Conservation (phyloP, 2,113 vertebrate genomes). For the Vicugna pacos region DNA sequence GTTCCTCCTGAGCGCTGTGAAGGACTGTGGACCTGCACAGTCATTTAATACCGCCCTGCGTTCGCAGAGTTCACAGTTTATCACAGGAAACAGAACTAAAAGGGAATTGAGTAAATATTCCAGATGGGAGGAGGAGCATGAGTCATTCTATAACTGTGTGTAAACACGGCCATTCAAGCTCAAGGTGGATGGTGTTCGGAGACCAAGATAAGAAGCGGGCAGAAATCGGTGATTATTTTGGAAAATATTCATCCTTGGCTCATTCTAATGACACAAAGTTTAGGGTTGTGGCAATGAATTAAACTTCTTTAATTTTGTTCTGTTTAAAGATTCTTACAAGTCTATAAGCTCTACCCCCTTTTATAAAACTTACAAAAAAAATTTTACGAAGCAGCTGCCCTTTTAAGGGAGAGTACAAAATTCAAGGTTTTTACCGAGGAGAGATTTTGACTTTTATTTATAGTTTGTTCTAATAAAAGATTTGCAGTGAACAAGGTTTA, state of each 20-base stretch:
- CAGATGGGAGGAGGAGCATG: background rate
- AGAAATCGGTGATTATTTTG: background rate
- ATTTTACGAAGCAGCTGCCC: background rate
- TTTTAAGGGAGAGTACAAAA: background rate
- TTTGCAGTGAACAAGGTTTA: background rate
- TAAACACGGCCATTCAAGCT: background rate
- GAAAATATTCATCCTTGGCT: background rate
- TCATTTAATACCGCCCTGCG: background rate
- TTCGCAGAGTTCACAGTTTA: background rate
- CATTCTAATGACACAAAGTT: background rate
- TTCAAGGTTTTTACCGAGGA: background rate
- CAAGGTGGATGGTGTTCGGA: background rate
- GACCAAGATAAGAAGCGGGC: background rate
- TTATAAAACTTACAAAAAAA: background rate
- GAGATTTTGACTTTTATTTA: constrained; percentile 36
- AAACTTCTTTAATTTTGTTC: background rate
- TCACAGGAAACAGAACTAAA: background rate
- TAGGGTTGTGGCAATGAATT: background rate
- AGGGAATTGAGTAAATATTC: background rate
- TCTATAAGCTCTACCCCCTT: background rate
- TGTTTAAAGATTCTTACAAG: constrained; percentile 42
- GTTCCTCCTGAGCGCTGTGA: background rate
- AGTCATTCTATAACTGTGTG: background rate
- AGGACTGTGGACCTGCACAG: background rate
- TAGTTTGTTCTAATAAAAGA: constrained; percentile 31